Conservation (phyloP, 2,888 invertebrate genomes). For the Caenorhabditis sinica region DNA sequence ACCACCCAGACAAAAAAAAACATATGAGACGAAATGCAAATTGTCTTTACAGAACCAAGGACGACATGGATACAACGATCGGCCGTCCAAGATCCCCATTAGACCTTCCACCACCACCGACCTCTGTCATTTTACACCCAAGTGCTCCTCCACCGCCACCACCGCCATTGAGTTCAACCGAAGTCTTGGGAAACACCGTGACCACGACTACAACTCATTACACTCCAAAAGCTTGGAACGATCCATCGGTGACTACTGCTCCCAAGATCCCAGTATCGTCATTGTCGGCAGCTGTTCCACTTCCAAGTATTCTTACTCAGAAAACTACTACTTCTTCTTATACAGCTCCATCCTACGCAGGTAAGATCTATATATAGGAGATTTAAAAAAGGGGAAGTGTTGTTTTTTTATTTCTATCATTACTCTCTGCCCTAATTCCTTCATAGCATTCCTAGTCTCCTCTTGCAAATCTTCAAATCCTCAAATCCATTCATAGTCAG, state of each 20-base stretch:
- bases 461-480: conserved; percentile 16
- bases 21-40: conserved; percentile 53
- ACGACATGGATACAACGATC: conserved; percentile 62
- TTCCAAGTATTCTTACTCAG: conserved; percentile 59
- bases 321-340: conserved; percentile 43
- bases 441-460: conserved; percentile 6
- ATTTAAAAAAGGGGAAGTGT: too few species aligned
- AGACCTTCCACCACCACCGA: conserved; percentile 71
- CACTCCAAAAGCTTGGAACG: conserved; percentile 44
- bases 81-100: conserved; percentile 70
- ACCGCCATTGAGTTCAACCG: conserved; percentile 56
- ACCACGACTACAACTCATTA: conserved; percentile 55
- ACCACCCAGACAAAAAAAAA: conserved; percentile 34
- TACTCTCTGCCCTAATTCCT: not conserved
- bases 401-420: too few species aligned
- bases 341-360: conserved; percentile 51
- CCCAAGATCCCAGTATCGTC: conserved; percentile 49
- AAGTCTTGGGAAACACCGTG: conserved; percentile 53
- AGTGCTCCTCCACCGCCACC: conserved; percentile 63
- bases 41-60: conserved; percentile 66
- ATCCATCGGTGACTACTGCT: conserved; percentile 32
- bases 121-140: conserved; percentile 57
- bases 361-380: conserved; percentile 12
- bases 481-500: conserved; percentile 22
- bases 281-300: conserved; percentile 57